Percentiles rank a stretch among this genome's conserved stretches.
These are phyloP conservation scores for Drosophila mimica DNA, from an alignment of 2,888 invertebrate genomes.

Conservation along the genomic window DNA sequence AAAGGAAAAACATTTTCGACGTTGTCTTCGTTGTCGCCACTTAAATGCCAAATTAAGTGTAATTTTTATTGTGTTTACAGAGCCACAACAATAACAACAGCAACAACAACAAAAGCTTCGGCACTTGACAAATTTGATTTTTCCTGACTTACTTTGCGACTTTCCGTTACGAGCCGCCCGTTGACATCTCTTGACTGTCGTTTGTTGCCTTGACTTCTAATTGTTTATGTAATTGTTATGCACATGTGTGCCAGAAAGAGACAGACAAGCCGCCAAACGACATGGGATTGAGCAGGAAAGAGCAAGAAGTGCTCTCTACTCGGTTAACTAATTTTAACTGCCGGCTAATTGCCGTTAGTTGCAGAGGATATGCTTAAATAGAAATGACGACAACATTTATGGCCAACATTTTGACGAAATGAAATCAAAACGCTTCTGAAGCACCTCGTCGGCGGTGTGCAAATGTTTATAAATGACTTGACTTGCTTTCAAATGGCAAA, in stretches of 20 bases:
- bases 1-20: conserved; percentile 52
- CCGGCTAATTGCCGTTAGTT: conserved; percentile 58
- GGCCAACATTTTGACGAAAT: conserved; percentile 26
- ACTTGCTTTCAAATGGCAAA: conserved; percentile 3
- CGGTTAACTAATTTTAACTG: conserved; percentile 49
- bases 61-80: conserved; percentile 77
- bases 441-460: conserved; percentile 5
- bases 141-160: conserved; percentile 55
- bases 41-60: conserved; percentile 79
- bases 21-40: conserved; percentile 60
- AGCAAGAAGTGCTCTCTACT: conserved; percentile 18
- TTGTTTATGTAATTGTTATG: conserved; percentile 61
- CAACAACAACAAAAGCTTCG: conserved; percentile 27
- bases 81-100: conserved; percentile 38
- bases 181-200: conserved; percentile 38
- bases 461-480: conserved; percentile 3
- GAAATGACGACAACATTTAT: conserved; percentile 24
- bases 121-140: conserved; percentile 75
- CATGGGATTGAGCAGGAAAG: neutral
- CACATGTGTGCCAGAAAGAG: conserved; percentile 33
- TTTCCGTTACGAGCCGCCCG: conserved; percentile 18
- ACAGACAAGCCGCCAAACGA: neutral
- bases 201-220: conserved; percentile 51
- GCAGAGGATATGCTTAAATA: conserved; percentile 27
- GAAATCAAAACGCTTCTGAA: conserved; percentile 41